Base-by-base conservation (phyloP, 2,113 vertebrate species). In the Nematolebias whitei region DNA sequence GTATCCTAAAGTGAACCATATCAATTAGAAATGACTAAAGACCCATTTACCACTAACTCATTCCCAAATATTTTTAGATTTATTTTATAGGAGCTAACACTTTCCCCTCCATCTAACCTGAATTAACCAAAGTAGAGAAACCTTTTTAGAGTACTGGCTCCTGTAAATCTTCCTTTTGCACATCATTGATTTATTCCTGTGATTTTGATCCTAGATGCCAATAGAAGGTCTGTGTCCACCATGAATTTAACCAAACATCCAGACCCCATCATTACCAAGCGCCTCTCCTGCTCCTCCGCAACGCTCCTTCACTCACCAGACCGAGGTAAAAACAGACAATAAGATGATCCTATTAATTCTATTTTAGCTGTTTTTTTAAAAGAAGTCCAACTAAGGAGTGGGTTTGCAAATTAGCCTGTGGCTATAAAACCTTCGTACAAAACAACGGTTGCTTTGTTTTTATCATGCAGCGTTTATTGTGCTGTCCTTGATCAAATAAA, bases 181-280 rank as follows among this genome's bases (percentile, higher is more conserved):
- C 86, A 87, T 85, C 88, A 87, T 87, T 93, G 80, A 84, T 94
- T 87, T 90, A 72, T 90, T 65, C 93, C 85, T 86, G 89, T 86
- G 89, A 94, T 87, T n/a, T 51, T 86, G 60, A 76, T 53, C 73
- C 24, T 69, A 99, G 98, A 98, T 95, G 91, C 93, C 88, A 96
- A 96, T 90, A 96, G 98, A 91, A 87, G 96, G 49, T 98, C 96
- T 76, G 93, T 98, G 90, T 99, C 98, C 90, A 99, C 98, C 76
- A 94, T 98, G 93, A 99, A 99, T 93, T 94, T 99, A 89, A 95
- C 96, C 92, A 99, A 97, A 94, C 96, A 97, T 80, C 88, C 93
- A 82, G 97, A 98, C 90, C 94, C 96, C 43, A 92, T 98, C 88
- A 98, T 99, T 91, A 98, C 93, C 93, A 99, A 99, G 94, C 94